Evolutionary conservation across 2,113 vertebrate species (phyloP).

Genomic region (Callipepla squamata): DNA sequence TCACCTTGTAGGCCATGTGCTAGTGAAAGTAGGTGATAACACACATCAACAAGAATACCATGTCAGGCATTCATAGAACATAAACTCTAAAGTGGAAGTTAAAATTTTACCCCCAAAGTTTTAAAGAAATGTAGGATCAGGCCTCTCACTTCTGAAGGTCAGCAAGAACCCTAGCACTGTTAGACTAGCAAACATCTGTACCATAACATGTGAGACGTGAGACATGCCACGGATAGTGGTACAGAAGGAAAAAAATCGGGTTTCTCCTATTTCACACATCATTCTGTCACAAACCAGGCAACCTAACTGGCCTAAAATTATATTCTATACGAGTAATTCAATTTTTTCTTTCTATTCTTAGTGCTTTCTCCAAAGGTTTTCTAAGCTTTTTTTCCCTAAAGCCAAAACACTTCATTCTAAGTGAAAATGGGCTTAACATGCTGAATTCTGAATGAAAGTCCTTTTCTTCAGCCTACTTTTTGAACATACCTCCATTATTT

Average conservation of each 20-base stretch:
- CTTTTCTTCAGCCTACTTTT: neutral
- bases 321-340: neutral
- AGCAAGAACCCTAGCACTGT: neutral
- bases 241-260: neutral
- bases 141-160: neutral
- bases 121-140: neutral
- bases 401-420: neutral
- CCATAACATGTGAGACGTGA: neutral
- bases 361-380: neutral
- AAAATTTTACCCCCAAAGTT: neutral
- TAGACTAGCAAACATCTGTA: neutral
- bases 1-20: neutral
- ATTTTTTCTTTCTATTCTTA: neutral
- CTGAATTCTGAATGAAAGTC: neutral
- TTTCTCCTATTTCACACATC: neutral
- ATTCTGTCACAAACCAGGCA: neutral
- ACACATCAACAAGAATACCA: neutral
- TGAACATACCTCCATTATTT: neutral
- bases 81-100: fast-evolving
- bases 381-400: neutral
- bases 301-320: neutral
- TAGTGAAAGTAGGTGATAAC: neutral
- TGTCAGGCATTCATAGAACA: neutral
- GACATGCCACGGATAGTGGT: neutral
- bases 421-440: neutral